These are phyloP conservation scores for Ptychochromis oligacanthus DNA, from an alignment of 2,113 vertebrate genomes.

Conservation along the genomic window DNA sequence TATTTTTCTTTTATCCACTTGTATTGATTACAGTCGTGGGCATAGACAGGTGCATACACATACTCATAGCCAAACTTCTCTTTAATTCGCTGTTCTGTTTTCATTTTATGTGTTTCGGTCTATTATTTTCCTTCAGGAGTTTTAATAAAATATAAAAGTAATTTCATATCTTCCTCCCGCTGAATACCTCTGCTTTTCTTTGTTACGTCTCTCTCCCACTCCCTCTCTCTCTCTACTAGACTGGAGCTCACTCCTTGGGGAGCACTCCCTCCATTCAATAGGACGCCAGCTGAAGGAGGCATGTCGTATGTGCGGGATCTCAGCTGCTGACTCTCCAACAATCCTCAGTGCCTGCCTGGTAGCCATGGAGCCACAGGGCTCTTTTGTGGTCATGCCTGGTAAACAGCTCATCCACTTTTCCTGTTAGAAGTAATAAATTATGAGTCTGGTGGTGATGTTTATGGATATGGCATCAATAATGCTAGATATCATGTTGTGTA, in stretches of 20 bases:
- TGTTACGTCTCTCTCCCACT: neutral
- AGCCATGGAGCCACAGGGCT: constrained; percentile 98
- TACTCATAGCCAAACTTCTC: neutral
- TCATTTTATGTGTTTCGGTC: neutral
- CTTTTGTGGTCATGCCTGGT: constrained; percentile 98
- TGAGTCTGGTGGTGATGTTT: neutral
- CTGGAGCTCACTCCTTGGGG: constrained; percentile 96
- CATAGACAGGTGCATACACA: neutral
- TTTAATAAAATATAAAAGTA: neutral
- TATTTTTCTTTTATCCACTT: too few species aligned
- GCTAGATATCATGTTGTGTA: neutral
- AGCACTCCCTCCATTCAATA: constrained; percentile 94
- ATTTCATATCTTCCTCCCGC: neutral
- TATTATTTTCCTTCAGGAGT: neutral
- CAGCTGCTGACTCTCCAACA: constrained; percentile 90
- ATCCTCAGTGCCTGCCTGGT: constrained; percentile 98
- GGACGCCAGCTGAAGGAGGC: constrained; percentile 93
- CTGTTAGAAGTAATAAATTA: neutral
- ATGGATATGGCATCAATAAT: neutral
- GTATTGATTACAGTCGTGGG: neutral
- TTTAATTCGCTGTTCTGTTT: neutral
- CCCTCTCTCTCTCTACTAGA: constrained; percentile 77
- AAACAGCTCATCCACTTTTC: constrained; percentile 1
- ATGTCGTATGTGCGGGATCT: constrained; percentile 96
- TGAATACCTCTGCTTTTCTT: neutral